Base-by-base conservation (phyloP, 2,888 invertebrate genomes). In the Xestia sexstrigata region DNA sequence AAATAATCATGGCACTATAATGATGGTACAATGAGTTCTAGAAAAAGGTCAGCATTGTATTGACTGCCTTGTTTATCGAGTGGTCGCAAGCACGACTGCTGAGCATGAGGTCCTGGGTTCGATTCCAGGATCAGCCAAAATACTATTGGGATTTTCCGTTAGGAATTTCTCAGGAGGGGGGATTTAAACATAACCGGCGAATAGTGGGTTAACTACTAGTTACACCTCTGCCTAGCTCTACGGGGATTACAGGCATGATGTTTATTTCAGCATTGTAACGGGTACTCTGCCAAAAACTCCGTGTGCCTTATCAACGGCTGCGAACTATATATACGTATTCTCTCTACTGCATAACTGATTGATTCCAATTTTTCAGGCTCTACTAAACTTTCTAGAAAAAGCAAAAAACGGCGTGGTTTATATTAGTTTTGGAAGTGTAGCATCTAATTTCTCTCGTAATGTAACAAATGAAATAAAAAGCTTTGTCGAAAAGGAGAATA, bases 341-440 rank as follows among this genome's bases (percentile, higher is more conserved):
- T 58, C 39, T 63, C 8, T 15, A 8, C 42, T 30, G 7, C 45
- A 35, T 30, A 49, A 30, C 4, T 70, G 52, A 71, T 2, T 0
- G 17, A 6, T n/a, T 15, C 0, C 2, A 42, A 30, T 30, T 39
- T 78, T 81, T 35, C 86, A 90, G 90, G 83, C 63, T 26, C 75
- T 90, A n/a, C 73, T 76, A 81, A 77, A 73, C 66, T 97, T 97
- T 90, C 95, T 98, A 75, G 97, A 97, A 89, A 97, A 96, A 70
- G 97, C 98, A 0, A 93, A 96, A 42, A 94, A 97, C 68, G 98
- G 98, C 1, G 97, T 98, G 2, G 96, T 98, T 70, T 97, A 97
- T 90, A 98, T 98, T 87, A 98, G 97, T 91, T 97, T 98, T 93
- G 98, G 98, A 3, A 98, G 98, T 0, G 97, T 98, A 96, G 97